Base-by-base conservation (phyloP, 2,888 invertebrate species). In the Ariolimax columbianus region DNA sequence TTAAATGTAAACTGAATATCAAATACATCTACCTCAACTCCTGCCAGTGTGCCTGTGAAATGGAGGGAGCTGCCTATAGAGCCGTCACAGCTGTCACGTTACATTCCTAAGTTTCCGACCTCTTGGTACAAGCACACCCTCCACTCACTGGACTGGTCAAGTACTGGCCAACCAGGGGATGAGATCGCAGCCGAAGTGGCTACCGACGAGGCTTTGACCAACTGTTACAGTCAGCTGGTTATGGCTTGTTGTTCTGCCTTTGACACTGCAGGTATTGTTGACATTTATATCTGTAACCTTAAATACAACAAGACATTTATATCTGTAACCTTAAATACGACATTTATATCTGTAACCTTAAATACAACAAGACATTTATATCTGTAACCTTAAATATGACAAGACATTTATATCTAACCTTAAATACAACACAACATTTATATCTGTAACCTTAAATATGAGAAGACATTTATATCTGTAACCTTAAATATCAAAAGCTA, bases 241-340 rank as follows among this genome's bases (percentile, higher is more conserved):
- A 92, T 93, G 92, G 91, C 92, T 38, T 93, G 93, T 84, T 92
- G 91, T 83, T 91, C 91, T 30, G 91, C 92, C 86, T 92, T 92
- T 89, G 92, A 92, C 75, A 87, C 88, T n/a, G 91, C 90, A 88
- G 91, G 92, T 92, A 83, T 4, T 36, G 36, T 40, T 38, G 11
- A 26, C n/a, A n/a, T n/a, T n/a, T n/a, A n/a, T n/a, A n/a, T n/a
- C n/a, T n/a, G n/a, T n/a, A n/a, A n/a, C n/a, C n/a, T n/a, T n/a
- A n/a, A n/a, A n/a, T n/a, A n/a, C n/a, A n/a, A n/a, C n/a, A n/a
- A n/a, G n/a, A n/a, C n/a, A n/a, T n/a, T n/a, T n/a, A n/a, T n/a
- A n/a, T n/a, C n/a, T n/a, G n/a, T n/a, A n/a, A n/a, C n/a, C n/a
- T n/a, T n/a, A n/a, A n/a, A n/a, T n/a, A n/a, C n/a, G n/a, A n/a